These are phyloP conservation scores for Drosophila antonietae DNA, from an alignment of 2,888 invertebrate genomes.

Conservation along the genomic window DNA sequence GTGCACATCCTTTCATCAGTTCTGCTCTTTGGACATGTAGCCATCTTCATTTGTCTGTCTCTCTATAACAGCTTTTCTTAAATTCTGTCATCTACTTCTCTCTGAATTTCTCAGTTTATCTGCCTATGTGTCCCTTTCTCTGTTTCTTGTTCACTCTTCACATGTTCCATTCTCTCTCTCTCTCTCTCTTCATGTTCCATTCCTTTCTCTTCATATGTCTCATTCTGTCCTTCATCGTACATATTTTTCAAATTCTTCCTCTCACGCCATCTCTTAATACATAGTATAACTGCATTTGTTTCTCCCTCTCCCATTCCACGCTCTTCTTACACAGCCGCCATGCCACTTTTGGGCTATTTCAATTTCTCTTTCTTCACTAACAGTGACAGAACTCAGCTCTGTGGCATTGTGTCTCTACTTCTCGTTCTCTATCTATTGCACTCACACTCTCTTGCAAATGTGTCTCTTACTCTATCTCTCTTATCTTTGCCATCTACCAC, in stretches of 20 bases:
- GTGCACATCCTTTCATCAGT: not conserved
- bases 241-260: not conserved
- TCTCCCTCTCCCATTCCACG: not conserved
- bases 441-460: not conserved
- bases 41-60: too few species aligned
- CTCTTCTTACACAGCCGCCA: too few species aligned
- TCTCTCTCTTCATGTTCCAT: not conserved
- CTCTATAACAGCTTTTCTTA: too few species aligned
- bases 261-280: not conserved
- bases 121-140: too few species aligned
- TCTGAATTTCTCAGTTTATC: too few species aligned
- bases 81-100: too few species aligned
- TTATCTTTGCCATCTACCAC: constrained; percentile 20
- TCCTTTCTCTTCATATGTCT: not conserved
- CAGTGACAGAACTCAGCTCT: not conserved
- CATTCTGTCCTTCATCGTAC: not conserved
- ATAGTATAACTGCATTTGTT: not conserved
- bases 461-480: not conserved
- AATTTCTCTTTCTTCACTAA: not conserved
- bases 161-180: not conserved
- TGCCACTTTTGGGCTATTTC: too few species aligned
- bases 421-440: not conserved
- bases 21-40: too few species aligned
- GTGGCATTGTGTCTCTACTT: not conserved
- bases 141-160: too few species aligned